A percentile compares a stretch with the other conserved stretches of the same genome.
Conservation (phyloP, 2,113 vertebrate species). For the Corythoichthys intestinalis region DNA sequence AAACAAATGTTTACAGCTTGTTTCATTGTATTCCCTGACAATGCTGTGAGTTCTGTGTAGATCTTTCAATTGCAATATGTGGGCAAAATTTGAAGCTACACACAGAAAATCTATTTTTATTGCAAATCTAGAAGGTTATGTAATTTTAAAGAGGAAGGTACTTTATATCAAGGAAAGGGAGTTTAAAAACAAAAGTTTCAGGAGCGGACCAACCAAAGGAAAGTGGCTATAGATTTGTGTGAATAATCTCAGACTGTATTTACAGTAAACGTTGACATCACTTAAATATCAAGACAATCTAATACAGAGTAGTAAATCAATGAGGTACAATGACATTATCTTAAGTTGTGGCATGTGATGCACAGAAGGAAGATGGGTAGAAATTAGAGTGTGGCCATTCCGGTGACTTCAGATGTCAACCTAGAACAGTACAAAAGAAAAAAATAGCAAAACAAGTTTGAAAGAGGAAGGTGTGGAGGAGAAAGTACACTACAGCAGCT, state of each 20-base stretch:
- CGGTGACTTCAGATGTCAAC: conserved; percentile 98
- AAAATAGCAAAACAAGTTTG: conserved; percentile 65
- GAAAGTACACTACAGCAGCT: conserved; percentile 34
- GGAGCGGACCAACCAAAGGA: conserved; percentile 19
- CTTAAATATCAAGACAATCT: conserved; percentile 57
- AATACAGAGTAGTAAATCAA: conserved; percentile 55
- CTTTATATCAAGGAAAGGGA: conserved; percentile 5
- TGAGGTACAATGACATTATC: conserved; percentile 72
- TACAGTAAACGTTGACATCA: conserved; percentile 53
- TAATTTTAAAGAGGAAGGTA: too few relatives aligned
- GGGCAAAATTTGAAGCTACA: conserved; percentile 28
- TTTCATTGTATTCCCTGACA: not conserved
- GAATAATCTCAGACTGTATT: conserved; percentile 48
- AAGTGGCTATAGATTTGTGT: conserved; percentile 11
- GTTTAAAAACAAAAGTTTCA: conserved; percentile 49
- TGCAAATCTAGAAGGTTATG: not conserved
- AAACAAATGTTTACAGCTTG: not conserved
- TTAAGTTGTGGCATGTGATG: conserved; percentile 77
- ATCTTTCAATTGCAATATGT: too few relatives aligned
- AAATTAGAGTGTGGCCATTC: conserved; percentile 92
- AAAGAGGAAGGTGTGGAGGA: conserved; percentile 42
- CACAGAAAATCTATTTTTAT: not conserved
- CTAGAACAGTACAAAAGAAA: conserved; percentile 76
- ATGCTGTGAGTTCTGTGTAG: not conserved
- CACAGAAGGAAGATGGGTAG: conserved; percentile 72